A percentile compares a stretch with the other conserved stretches of the same genome.
Evolutionary conservation across 2,888 invertebrate species (phyloP).

Genomic region (Agriopis leucophaearia): DNA sequence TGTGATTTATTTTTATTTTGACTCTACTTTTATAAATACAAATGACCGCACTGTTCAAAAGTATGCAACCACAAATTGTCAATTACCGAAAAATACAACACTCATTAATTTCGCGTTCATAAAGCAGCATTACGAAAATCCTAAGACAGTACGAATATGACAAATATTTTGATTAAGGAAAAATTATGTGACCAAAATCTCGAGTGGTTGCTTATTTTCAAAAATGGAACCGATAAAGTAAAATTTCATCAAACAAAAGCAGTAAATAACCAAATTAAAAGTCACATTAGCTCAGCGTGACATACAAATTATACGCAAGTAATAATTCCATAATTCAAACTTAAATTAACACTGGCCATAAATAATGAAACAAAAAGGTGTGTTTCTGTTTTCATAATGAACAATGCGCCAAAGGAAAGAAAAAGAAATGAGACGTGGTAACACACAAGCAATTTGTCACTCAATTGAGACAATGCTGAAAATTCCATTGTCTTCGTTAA

Average conservation of each 20-base stretch:
- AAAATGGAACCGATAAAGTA: slow-evolving; percentile 41
- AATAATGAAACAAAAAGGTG: slow-evolving; percentile 61
- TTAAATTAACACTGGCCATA: slow-evolving; percentile 63
- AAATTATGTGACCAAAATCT: slow-evolving; percentile 40
- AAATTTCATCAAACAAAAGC: slow-evolving; percentile 66
- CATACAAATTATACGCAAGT: slow-evolving; percentile 69
- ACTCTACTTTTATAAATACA: slow-evolving; percentile 30
- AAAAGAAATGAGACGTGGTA: slow-evolving; percentile 49
- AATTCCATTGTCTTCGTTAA: slow-evolving; percentile 69
- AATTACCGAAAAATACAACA: slow-evolving; percentile 31
- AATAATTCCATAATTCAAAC: slow-evolving; percentile 72
- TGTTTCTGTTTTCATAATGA: slow-evolving; percentile 51
- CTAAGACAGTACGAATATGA: slow-evolving; percentile 31
- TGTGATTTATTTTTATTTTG: slow-evolving; percentile 38
- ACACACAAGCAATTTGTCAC: slow-evolving; percentile 73
- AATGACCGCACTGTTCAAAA: slow-evolving; percentile 9
- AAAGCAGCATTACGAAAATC: slow-evolving; percentile 36
- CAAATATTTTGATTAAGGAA: slow-evolving; percentile 47
- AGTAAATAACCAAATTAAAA: slow-evolving; percentile 75
- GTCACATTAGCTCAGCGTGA: slow-evolving; percentile 66
- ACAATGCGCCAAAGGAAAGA: slow-evolving; percentile 67
- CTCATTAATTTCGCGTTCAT: slow-evolving; percentile 26
- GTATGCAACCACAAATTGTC: slow-evolving; percentile 25
- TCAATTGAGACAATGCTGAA: slow-evolving; percentile 67
- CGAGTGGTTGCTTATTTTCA: slow-evolving; percentile 27